Evolutionary conservation across 2,797 vertebrate genomes (phyloP), one percentile per base, ranked within the genome.

Genomic region (Tiaroga cobitis): DNA sequence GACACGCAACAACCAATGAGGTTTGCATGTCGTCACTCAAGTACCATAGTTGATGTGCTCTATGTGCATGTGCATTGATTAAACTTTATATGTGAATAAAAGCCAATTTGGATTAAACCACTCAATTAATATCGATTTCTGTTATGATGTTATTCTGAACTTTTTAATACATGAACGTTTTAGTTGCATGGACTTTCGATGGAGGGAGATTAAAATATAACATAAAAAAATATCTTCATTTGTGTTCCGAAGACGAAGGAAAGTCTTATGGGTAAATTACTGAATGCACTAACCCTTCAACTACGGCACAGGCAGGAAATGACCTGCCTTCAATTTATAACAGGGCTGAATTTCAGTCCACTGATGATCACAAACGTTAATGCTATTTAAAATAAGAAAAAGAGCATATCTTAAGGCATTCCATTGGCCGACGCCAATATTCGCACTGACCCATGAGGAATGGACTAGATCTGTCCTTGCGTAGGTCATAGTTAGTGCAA

Each of bases 391-490:
- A 79, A 41, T 26, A 46, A 65, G 15, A 80, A 39, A 49, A 68
- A 63, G 43, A 76, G 76, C 54, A 86, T 70, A 46, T 46, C 80
- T 11, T 61, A 63, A 78, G 26, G 61, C 32, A 24, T 76, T 76
- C 32, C 21, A n/a, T 37, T 3, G 26, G 72, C 75, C 9, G 37
- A 41, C 0, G 75, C 24, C 8, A 61, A 61, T 41, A 41, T 10
- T 78, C 8, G 18, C 16, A 41, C 75, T 26, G 34, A 61, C 51
- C 54, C 56, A 26, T 77, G 51, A 76, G 21, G 74, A 76, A 56
- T 76, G 49, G 24, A 78, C 37, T 26, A 78, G 24, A 56, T 43
- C 37, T 3, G 37, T n/a, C 56, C n/a, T 26, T 63, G 37, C 18
- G 37, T 21, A 43, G n/a, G 56, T 63, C 37, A 41, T 10, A 63